Conservation (phyloP, 2,113 vertebrate species). For the Dasyornis broadbenti region DNA sequence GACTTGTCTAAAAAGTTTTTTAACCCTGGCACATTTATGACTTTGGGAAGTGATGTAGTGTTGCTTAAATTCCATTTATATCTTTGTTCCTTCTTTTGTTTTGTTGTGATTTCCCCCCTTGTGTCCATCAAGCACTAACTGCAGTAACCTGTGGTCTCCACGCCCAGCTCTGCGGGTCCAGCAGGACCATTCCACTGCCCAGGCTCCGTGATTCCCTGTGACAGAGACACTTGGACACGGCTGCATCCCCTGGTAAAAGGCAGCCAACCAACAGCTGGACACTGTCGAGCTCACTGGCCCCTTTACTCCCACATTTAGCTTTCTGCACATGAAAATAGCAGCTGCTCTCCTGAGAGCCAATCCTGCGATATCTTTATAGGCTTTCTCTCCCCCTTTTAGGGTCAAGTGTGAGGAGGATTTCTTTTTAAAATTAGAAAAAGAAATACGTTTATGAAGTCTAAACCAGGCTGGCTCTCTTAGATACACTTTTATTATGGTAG, state of each 20-base stretch:
- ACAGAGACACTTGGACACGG: background rate
- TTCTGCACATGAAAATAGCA: constrained; percentile 1
- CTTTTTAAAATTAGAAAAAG: background rate
- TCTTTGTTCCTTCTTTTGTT: background rate
- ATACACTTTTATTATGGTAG: background rate
- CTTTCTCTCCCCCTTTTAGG: background rate
- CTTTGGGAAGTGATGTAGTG: background rate
- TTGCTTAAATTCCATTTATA: background rate
- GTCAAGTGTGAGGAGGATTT: background rate
- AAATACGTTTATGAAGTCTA: background rate
- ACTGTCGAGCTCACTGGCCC: background rate
- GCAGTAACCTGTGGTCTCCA: background rate
- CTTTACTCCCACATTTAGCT: background rate
- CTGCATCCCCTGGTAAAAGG: background rate
- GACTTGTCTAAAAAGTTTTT: background rate
- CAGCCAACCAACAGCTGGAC: background rate
- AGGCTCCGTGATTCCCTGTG: fast-evolving
- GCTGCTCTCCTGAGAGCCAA: constrained; percentile 22
- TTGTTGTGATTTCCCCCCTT: background rate
- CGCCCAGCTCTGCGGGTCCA: background rate
- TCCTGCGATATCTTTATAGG: background rate
- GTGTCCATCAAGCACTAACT: background rate
- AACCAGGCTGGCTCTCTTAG: background rate
- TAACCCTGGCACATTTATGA: background rate
- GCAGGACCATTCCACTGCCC: background rate